A percentile compares a stretch with the other conserved stretches of the same genome.
Evolutionary conservation across 2,888 invertebrate species (phyloP).

Genomic region (Parnassius apollo): DNA sequence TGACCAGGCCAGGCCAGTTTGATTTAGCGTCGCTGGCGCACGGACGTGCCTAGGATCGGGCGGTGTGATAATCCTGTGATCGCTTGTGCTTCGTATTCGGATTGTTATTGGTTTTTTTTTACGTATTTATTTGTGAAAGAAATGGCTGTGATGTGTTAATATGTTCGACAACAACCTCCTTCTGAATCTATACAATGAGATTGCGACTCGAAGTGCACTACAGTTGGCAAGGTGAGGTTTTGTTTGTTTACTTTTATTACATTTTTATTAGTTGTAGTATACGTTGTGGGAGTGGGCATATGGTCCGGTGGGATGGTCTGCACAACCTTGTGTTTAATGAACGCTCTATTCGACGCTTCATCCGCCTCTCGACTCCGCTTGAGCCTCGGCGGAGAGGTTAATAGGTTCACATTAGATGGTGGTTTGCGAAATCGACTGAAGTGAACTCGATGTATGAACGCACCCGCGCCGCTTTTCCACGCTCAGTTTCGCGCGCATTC

Average conservation of each 20-base stretch:
- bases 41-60: slow-evolving; percentile 76
- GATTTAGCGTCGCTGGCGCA: slow-evolving; percentile 79
- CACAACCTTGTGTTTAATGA: slow-evolving; percentile 79
- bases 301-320: slow-evolving; percentile 56
- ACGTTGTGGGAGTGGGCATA: slow-evolving; percentile 44
- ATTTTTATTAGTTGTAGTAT: slow-evolving; percentile 44
- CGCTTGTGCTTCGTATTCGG: slow-evolving; percentile 61
- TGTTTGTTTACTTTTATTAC: slow-evolving; percentile 66
- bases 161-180: slow-evolving; percentile 77
- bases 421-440: slow-evolving; percentile 75
- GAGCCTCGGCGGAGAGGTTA: slow-evolving; percentile 77
- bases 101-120: slow-evolving; percentile 68
- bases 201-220: slow-evolving; percentile 78
- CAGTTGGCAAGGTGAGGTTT: slow-evolving; percentile 77
- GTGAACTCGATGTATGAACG: slow-evolving; percentile 54
- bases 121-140: slow-evolving; percentile 56
- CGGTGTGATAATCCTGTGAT: slow-evolving; percentile 76
- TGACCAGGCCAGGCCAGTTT: slow-evolving; percentile 74
- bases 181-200: slow-evolving; percentile 79
- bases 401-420: slow-evolving; percentile 81
- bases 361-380: slow-evolving; percentile 79
- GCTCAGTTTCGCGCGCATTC: slow-evolving; percentile 70
- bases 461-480: slow-evolving; percentile 64
- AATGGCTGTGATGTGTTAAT: slow-evolving; percentile 80
- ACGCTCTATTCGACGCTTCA: slow-evolving; percentile 70